These are phyloP conservation scores for Cheilosia vulpina DNA, from an alignment of 2,888 invertebrate species.

Conservation along the genomic window DNA sequence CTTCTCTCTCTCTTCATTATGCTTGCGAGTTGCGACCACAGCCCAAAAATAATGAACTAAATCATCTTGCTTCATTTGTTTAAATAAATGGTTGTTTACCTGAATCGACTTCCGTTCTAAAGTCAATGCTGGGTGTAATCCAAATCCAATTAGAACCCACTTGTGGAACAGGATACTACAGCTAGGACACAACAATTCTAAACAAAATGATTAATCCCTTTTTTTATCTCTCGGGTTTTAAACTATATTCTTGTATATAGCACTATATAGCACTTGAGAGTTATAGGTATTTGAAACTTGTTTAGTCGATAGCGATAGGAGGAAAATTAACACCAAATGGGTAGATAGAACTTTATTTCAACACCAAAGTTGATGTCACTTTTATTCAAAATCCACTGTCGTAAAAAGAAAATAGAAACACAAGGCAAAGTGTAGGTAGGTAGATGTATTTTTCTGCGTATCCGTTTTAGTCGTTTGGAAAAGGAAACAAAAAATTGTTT, in stretches of 20 bases:
- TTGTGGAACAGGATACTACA: slow-evolving; percentile 25
- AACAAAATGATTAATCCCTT: slow-evolving; percentile 23
- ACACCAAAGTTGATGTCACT: slow-evolving; percentile 52
- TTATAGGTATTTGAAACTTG: slow-evolving; percentile 14
- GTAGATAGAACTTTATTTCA: slow-evolving; percentile 43
- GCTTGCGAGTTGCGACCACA: slow-evolving; percentile 74
- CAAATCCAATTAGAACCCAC: slow-evolving; percentile 53
- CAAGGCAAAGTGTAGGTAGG: slow-evolving; percentile 9
- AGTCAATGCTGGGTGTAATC: slow-evolving; percentile 3
- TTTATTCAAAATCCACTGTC: slow-evolving; percentile 30
- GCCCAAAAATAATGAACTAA: slow-evolving; percentile 75
- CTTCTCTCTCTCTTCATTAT: slow-evolving; percentile 44
- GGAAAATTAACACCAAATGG: slow-evolving; percentile 21
- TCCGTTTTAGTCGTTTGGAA: slow-evolving; percentile 33
- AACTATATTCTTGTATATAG: not conserved
- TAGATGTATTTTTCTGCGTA: slow-evolving; percentile 24
- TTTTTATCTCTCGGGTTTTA: slow-evolving; percentile 10
- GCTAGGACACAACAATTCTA: slow-evolving; percentile 48
- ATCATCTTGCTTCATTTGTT: slow-evolving; percentile 25
- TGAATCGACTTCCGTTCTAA: slow-evolving; percentile 49
- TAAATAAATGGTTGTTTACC: slow-evolving; percentile 20
- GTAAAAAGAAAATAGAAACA: not conserved
- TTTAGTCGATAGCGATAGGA: slow-evolving; percentile 24
- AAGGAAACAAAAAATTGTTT: slow-evolving; percentile 41
- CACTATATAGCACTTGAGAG: slow-evolving; percentile 42